Percentiles rank a stretch among this genome's conserved stretches.
These are phyloP conservation scores for Nibea albiflora DNA, from an alignment of 2,113 vertebrate genomes.

Conservation along the genomic window DNA sequence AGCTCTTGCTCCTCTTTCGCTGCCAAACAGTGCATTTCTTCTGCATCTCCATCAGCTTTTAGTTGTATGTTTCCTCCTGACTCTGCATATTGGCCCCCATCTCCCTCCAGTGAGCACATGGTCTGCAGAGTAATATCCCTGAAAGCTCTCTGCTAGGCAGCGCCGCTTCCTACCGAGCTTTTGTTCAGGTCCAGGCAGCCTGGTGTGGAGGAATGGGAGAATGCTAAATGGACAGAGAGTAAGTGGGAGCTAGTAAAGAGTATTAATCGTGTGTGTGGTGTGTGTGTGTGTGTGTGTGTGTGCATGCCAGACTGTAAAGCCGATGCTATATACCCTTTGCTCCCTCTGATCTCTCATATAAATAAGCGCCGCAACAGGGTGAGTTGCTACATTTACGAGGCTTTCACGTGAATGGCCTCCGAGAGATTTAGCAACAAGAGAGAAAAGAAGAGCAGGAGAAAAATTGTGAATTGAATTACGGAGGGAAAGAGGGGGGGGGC, in stretches of 20 bases:
- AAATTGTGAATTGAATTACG: conserved; percentile 75
- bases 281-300: conserved; percentile 24
- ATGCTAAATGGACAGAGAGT: conserved; percentile 74
- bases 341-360: conserved; percentile 60
- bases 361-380: conserved; percentile 49
- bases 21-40: conserved; percentile 31
- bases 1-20: conserved; percentile 1
- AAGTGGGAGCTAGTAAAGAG: conserved; percentile 59
- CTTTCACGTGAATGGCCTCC: conserved; percentile 59
- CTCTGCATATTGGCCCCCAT: conserved; percentile 62
- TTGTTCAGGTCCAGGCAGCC: conserved; percentile 63
- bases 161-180: conserved; percentile 74
- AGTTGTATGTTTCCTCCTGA: conserved; percentile 65
- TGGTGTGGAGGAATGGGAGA: conserved; percentile 58
- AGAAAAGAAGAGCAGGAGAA: conserved; percentile 32
- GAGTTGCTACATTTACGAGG: conserved; percentile 64
- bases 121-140: conserved; percentile 77
- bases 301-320: conserved; percentile 27
- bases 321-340: conserved; percentile 33
- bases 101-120: conserved; percentile 50
- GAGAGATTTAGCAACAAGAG: conserved; percentile 45
- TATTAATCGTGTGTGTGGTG: conserved; percentile 44
- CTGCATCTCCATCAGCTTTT: conserved; percentile 42
- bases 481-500: conserved; percentile 43
- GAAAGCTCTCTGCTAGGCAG: conserved; percentile 73